Conservation (phyloP, 2,113 vertebrate genomes). For the Grallaria varia region DNA sequence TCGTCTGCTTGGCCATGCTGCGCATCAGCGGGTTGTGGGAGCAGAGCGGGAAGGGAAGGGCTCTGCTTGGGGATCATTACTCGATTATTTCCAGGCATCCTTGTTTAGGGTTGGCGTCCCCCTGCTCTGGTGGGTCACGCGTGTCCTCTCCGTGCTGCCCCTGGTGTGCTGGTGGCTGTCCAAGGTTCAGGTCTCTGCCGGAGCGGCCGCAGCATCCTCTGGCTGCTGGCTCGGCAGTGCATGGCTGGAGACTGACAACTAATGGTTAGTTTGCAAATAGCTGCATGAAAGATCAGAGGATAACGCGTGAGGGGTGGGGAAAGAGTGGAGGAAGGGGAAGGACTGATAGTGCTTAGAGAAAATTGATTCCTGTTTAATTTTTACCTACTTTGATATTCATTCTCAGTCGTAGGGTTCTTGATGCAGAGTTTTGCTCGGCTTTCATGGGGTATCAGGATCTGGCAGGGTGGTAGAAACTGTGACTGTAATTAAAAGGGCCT, state of each 20-base stretch:
- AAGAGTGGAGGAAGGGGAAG: not conserved
- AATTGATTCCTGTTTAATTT: not conserved
- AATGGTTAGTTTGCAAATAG: slow-evolving; percentile 64
- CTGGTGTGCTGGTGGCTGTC: rapidly evolving
- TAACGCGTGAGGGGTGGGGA: not conserved
- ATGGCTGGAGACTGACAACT: slow-evolving; percentile 62
- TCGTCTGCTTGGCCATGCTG: rapidly evolving
- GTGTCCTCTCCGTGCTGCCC: not conserved
- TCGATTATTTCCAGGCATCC: not conserved
- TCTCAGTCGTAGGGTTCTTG: not conserved
- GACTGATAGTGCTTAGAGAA: not conserved
- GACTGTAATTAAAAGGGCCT: not conserved
- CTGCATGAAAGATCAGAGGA: slow-evolving; percentile 44
- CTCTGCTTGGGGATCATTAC: not conserved
- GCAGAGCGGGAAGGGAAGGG: rapidly evolving
- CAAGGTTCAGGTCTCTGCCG: rapidly evolving
- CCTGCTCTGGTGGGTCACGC: not conserved
- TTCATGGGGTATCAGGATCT: not conserved
- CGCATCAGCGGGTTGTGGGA: rapidly evolving
- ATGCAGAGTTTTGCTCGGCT: rapidly evolving
- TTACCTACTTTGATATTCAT: not conserved
- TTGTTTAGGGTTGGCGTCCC: not conserved
- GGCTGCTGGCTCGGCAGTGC: not conserved
- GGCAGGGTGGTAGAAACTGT: not conserved
- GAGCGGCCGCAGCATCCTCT: not conserved